phyloP scores from a whole-genome alignment of 2,797 vertebrate genomes.

The Gymnothorax javanicus region DNA sequence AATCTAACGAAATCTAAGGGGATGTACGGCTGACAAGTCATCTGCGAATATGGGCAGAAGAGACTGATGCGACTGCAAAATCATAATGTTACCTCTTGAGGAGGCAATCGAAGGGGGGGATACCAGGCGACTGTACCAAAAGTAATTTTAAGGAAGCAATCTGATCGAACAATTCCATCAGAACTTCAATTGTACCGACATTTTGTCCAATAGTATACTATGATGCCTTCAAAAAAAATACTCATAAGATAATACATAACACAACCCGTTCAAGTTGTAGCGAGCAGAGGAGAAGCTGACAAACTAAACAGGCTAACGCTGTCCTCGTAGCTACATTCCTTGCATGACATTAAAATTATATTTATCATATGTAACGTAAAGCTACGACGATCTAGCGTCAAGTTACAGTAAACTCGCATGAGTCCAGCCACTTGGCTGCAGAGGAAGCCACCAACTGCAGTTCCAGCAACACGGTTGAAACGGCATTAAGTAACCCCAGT shows the following conservation, averaged over 20 bases:
- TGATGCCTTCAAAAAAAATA: not conserved
- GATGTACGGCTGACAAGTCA: not conserved
- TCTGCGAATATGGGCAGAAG: not conserved
- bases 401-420: not conserved
- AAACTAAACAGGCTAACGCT: not conserved
- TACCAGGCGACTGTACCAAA: not conserved
- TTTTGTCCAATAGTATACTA: not conserved
- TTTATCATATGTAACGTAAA: not conserved
- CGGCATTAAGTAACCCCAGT: conserved; percentile 23
- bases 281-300: not conserved
- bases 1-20: not conserved
- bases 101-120: not conserved
- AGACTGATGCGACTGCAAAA: not conserved
- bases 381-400: not conserved
- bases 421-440: not conserved
- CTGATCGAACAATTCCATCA: not conserved
- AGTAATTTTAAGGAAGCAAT: not conserved
- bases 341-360: not conserved
- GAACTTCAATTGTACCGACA: not conserved
- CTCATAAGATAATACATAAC: not conserved
- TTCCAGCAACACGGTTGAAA: not conserved
- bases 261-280: not conserved
- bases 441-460: not conserved
- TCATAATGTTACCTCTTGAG: not conserved
- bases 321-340: not conserved